Conservation (phyloP, 1,140 invertebrate genomes). For the Hyposmocoma kahamanoa region DNA sequence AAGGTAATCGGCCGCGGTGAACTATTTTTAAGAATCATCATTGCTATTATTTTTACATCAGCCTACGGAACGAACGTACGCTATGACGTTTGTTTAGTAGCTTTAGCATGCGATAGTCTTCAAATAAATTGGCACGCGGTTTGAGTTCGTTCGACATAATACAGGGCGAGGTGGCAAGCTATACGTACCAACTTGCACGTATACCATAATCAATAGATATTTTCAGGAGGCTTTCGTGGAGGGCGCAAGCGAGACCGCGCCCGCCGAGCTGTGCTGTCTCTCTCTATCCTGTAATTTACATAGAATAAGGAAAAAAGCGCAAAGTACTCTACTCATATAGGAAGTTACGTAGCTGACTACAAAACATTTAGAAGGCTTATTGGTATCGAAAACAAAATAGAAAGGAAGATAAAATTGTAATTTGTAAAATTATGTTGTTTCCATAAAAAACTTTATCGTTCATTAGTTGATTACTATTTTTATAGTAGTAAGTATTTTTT, state of each 20-base stretch:
- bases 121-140: constrained; percentile 67
- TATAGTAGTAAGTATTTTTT: no score
- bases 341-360: no score
- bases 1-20: constrained; percentile 31
- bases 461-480: no score
- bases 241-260: constrained; percentile 40
- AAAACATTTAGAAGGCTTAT: no score
- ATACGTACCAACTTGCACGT: constrained; percentile 57
- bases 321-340: no score
- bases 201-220: constrained; percentile 73
- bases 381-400: no score
- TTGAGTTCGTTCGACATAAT: constrained; percentile 45
- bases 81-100: constrained; percentile 20
- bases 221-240: constrained; percentile 71
- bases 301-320: constrained; percentile 33
- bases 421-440: no score
- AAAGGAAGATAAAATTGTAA: no score
- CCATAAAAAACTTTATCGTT: no score
- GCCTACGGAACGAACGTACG: constrained; percentile 12
- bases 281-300: constrained; percentile 54
- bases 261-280: constrained; percentile 50
- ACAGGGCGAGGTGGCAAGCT: constrained; percentile 54
- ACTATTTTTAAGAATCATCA: constrained; percentile 20
- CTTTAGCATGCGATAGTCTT: constrained; percentile 38
- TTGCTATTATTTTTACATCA: constrained; percentile 4